Percentiles rank a stretch among this genome's conserved stretches.
phyloP scores from a whole-genome alignment of 2,113 vertebrate species.

The Hippolais icterina region DNA sequence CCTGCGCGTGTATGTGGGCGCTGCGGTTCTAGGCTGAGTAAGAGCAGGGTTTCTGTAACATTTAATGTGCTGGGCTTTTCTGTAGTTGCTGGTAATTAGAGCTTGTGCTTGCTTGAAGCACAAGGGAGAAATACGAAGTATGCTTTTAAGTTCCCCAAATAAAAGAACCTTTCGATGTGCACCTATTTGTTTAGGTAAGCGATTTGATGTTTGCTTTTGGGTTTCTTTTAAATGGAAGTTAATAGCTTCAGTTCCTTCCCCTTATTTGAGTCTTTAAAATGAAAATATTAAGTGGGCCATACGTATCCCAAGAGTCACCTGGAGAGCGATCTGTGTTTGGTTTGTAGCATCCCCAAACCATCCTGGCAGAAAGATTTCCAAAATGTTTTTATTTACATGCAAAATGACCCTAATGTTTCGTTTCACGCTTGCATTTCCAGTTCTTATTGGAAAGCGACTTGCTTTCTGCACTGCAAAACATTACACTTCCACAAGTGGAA shows the following conservation, averaged over 20 bases:
- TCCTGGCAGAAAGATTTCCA: not conserved
- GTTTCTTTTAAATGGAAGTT: not conserved
- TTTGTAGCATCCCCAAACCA: not conserved
- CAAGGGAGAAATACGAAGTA: not conserved
- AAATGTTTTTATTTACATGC: not conserved
- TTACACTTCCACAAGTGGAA: not conserved
- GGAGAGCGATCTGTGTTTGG: not conserved
- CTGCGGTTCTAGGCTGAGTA: not conserved
- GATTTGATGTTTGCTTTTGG: not conserved
- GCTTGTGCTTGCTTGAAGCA: not conserved
- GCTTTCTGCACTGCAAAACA: not conserved
- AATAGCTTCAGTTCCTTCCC: not conserved
- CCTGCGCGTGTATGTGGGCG: too few relatives aligned
- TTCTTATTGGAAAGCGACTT: not conserved
- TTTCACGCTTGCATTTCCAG: rapidly evolving
- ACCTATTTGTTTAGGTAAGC: not conserved
- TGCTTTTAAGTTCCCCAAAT: not conserved
- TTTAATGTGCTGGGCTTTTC: not conserved
- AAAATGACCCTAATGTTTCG: not conserved
- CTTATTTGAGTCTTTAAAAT: not conserved
- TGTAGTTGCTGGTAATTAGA: not conserved
- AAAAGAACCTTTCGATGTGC: not conserved
- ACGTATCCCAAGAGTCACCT: not conserved
- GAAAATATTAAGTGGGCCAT: not conserved
- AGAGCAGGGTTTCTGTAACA: not conserved